Evolutionary conservation across 2,888 invertebrate genomes (phyloP).

Genomic region (Andrena hattorfiana): DNA sequence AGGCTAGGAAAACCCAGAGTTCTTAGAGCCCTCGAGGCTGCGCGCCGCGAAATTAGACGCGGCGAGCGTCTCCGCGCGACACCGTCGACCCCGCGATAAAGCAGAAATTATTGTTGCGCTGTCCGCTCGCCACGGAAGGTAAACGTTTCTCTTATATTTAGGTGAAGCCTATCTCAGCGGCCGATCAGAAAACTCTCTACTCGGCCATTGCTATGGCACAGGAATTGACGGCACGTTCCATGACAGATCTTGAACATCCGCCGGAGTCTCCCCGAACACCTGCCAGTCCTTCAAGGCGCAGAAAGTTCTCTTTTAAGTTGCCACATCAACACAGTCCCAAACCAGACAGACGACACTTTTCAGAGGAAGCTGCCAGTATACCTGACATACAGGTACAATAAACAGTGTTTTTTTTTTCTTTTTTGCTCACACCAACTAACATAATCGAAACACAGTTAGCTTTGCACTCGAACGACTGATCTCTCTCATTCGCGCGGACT

Average conservation of each 20-base stretch:
- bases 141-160: constrained; percentile 79
- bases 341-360: constrained; percentile 93
- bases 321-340: constrained; percentile 88
- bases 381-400: constrained; percentile 93
- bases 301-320: constrained; percentile 93
- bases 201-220: constrained; percentile 97
- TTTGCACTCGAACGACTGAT: constrained; percentile 27
- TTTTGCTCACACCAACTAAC: constrained; percentile 53
- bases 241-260: constrained; percentile 84
- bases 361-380: constrained; percentile 94
- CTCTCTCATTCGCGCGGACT: constrained; percentile 25
- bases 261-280: constrained; percentile 85
- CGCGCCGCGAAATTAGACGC: constrained; percentile 16
- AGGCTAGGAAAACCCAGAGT: constrained; percentile 32
- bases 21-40: constrained; percentile 21
- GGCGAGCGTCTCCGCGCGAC: background rate
- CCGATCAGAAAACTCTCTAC: constrained; percentile 96
- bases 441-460: constrained; percentile 43
- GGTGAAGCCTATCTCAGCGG: constrained; percentile 97
- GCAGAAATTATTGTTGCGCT: constrained; percentile 23
- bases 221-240: constrained; percentile 91
- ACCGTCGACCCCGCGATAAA: constrained; percentile 9
- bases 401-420: constrained; percentile 68
- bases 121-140: constrained; percentile 58
- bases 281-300: constrained; percentile 87